Conservation (phyloP, 2,888 invertebrate genomes). For the Melieria picta region DNA sequence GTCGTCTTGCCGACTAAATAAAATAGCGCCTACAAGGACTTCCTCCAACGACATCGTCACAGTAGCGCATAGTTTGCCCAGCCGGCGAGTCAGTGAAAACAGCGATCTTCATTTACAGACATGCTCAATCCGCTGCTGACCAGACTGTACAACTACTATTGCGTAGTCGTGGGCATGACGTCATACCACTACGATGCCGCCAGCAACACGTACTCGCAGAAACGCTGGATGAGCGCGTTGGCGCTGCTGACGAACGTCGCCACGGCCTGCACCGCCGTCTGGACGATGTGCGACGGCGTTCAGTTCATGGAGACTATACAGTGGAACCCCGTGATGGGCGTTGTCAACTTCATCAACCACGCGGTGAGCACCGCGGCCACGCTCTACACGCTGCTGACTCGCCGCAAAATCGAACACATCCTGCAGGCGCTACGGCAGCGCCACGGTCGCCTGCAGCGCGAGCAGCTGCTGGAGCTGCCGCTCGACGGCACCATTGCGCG, state of each 20-base stretch:
- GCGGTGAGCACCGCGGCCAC: not conserved
- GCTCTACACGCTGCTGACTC: constrained; percentile 7
- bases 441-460: not conserved
- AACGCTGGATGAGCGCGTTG: not conserved
- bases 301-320: constrained; percentile 2
- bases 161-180: constrained; percentile 20
- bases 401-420: constrained; percentile 13
- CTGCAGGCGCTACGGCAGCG: not conserved
- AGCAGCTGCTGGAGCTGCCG: not conserved
- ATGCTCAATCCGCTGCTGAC: not conserved
- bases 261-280: not conserved
- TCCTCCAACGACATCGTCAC: not conserved
- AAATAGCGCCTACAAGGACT: not conserved
- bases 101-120: not conserved
- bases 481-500: constrained; percentile 2
- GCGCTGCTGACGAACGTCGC: constrained; percentile 6
- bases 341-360: not conserved
- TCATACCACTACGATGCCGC: constrained; percentile 10
- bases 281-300: constrained; percentile 4
- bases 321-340: constrained; percentile 17
- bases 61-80: not conserved
- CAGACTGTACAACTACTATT: not conserved
- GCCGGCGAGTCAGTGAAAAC: no score
- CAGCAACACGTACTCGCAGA: not conserved
- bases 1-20: no score